These are phyloP conservation scores for Callocephalon fimbriatum DNA, from an alignment of 2,113 vertebrate species.

Conservation along the genomic window DNA sequence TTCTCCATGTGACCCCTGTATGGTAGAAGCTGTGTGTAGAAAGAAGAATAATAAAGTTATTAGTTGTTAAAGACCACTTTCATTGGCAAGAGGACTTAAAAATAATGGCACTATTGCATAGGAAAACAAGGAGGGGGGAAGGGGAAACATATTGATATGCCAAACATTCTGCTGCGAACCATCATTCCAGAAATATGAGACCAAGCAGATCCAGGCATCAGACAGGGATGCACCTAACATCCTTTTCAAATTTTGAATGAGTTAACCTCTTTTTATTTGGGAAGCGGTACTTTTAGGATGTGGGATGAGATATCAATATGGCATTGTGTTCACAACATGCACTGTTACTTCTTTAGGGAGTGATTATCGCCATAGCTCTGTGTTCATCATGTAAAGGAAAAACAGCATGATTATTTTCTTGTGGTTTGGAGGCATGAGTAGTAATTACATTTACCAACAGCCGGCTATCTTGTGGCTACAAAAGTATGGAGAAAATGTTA, in stretches of 20 bases:
- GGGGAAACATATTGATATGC: neutral
- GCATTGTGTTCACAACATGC: neutral
- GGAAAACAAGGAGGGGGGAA: neutral
- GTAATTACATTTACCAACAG: conserved; percentile 39
- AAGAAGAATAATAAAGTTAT: neutral
- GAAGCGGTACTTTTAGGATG: neutral
- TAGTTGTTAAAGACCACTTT: neutral
- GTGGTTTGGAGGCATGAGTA: neutral
- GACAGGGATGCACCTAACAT: neutral
- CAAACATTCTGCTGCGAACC: neutral
- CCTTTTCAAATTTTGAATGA: neutral
- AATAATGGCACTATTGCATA: neutral
- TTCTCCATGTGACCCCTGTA: neutral
- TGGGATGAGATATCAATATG: neutral
- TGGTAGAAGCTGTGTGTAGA: neutral
- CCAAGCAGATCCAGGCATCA: neutral
- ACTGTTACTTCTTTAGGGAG: neutral
- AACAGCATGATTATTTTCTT: conserved; percentile 38
- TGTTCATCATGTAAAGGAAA: conserved; percentile 11
- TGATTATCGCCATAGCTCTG: conserved; percentile 9
- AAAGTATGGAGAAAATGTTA: neutral
- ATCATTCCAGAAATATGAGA: neutral
- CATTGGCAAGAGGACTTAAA: neutral
- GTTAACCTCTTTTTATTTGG: neutral
- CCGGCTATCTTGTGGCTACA: conserved; percentile 37